phyloP scores from a whole-genome alignment of 2,888 invertebrate genomes.

The Leptopterna dolabrata region DNA sequence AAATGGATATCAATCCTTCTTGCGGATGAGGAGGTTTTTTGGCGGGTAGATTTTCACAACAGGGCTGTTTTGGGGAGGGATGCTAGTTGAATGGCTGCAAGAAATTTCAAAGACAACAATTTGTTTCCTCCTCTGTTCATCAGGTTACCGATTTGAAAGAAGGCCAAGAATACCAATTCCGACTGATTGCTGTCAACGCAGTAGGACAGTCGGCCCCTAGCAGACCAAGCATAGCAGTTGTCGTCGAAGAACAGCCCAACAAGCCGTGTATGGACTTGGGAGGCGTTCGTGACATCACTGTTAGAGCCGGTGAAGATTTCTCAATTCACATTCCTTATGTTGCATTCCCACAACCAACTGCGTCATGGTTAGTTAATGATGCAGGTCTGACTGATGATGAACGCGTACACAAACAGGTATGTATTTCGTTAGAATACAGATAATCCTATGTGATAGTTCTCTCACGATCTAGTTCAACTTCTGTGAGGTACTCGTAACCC shows the following conservation, averaged over 20 bases:
- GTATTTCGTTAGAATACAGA: background rate
- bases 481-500: too few species aligned
- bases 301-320: constrained; percentile 97
- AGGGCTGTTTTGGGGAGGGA: too few species aligned
- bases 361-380: constrained; percentile 93
- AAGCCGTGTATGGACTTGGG: constrained; percentile 96
- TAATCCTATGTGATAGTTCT: too few species aligned
- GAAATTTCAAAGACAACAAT: too few species aligned
- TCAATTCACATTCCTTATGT: constrained; percentile 95
- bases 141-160: constrained; percentile 85
- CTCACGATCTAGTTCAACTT: too few species aligned
- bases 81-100: too few species aligned
- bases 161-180: constrained; percentile 94
- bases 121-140: background rate
- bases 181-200: constrained; percentile 93
- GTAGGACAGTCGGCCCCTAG: constrained; percentile 87
- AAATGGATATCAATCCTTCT: too few species aligned
- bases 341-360: constrained; percentile 95
- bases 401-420: constrained; percentile 78
- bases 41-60: too few species aligned
- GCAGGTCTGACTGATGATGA: constrained; percentile 82
- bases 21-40: too few species aligned
- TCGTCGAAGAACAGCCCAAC: constrained; percentile 92
- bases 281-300: constrained; percentile 93
- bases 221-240: constrained; percentile 81